phyloP scores from a whole-genome alignment of 2,113 vertebrate genomes.

The Sinocyclocheilus grahami region DNA sequence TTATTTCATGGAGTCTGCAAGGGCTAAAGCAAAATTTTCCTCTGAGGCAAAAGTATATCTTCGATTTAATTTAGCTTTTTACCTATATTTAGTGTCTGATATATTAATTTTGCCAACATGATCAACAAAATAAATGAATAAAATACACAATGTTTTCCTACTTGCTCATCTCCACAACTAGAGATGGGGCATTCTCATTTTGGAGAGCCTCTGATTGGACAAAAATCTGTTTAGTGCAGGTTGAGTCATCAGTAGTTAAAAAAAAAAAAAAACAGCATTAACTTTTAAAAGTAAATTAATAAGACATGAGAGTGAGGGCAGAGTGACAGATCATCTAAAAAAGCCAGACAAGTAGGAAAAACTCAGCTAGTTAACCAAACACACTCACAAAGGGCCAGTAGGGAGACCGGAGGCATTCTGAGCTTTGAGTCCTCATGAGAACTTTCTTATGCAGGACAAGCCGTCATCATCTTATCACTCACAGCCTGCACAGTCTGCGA shows the following conservation, averaged over 20 bases:
- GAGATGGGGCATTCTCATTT: not conserved
- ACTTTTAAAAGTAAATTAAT: not conserved
- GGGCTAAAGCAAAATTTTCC: not conserved
- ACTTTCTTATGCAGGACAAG: not conserved
- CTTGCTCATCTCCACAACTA: not conserved
- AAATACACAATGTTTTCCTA: not conserved
- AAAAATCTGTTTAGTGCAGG: not conserved
- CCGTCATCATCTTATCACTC: constrained; percentile 3
- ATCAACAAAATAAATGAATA: too few species aligned
- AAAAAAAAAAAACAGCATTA: not conserved
- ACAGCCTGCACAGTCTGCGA: constrained; percentile 5
- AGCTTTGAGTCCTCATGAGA: constrained; percentile 15
- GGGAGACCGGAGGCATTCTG: constrained; percentile 11
- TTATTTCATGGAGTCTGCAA: not conserved
- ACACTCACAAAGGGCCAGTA: constrained; percentile 11
- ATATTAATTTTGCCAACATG: not conserved
- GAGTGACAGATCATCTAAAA: not conserved
- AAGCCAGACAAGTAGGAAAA: not conserved
- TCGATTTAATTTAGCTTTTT: not conserved
- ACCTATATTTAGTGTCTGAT: too few species aligned
- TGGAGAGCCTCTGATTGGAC: not conserved
- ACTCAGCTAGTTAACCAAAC: constrained; percentile 1
- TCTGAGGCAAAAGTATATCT: not conserved
- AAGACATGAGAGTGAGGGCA: not conserved
- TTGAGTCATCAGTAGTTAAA: not conserved